Conservation (phyloP, 2,797 vertebrate species). For the Hippoglossus hippoglossus region DNA sequence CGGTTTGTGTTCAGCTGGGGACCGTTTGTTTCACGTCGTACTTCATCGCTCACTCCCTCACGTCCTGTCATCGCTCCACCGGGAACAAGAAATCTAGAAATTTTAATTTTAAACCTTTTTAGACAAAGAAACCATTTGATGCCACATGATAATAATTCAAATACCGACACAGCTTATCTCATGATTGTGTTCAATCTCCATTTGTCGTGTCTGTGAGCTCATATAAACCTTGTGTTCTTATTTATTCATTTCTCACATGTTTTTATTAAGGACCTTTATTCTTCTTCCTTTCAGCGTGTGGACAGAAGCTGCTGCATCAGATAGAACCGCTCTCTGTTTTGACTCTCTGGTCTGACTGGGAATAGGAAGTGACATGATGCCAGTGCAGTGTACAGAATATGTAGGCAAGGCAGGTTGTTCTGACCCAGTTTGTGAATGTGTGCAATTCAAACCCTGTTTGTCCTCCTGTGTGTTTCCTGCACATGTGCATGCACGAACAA, state of each 20-base stretch:
- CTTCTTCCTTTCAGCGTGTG: neutral
- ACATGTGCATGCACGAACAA: neutral
- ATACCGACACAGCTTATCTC: too few species aligned
- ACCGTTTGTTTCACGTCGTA: neutral
- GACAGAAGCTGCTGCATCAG: conserved; percentile 5
- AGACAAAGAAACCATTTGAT: too few species aligned
- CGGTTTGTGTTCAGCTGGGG: too few species aligned
- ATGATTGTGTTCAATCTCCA: neutral
- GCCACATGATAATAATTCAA: too few species aligned
- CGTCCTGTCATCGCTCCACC: neutral
- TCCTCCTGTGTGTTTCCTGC: too few species aligned
- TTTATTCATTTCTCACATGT: neutral
- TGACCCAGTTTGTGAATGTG: neutral
- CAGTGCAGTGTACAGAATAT: too few species aligned
- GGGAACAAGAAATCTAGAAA: neutral
- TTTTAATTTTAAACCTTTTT: neutral
- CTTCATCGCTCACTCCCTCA: too few species aligned
- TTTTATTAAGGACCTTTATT: neutral
- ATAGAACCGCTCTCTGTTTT: conserved; percentile 19
- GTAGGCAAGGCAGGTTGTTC: too few species aligned
- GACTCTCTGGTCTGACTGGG: conserved; percentile 11
- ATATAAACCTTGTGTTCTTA: too few species aligned
- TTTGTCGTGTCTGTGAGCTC: neutral
- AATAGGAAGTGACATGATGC: too few species aligned
- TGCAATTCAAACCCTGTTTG: too few species aligned